These are phyloP conservation scores for Hydrotaea diabolus DNA, from an alignment of 2,888 invertebrate species.

Conservation along the genomic window DNA sequence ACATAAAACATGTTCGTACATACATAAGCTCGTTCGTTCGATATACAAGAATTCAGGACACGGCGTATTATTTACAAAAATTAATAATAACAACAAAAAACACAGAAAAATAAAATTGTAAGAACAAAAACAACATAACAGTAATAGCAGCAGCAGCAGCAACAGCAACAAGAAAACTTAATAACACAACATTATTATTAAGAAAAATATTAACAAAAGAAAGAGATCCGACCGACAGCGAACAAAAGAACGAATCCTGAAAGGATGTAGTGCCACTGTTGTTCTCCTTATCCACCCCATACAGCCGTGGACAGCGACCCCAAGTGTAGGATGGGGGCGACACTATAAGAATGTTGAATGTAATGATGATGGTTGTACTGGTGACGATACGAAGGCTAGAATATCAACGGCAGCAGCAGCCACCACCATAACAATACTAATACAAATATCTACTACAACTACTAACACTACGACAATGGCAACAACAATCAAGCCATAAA, in stretches of 20 bases:
- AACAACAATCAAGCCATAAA: slow-evolving; percentile 55
- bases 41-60: slow-evolving; percentile 48
- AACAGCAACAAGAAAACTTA: no score
- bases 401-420: slow-evolving; percentile 28
- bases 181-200: slow-evolving; percentile 58
- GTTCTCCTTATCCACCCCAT: no score
- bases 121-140: slow-evolving; percentile 22
- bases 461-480: slow-evolving; percentile 44
- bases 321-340: not conserved
- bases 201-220: slow-evolving; percentile 65
- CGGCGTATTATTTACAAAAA: slow-evolving; percentile 55
- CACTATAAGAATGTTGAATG: slow-evolving; percentile 62
- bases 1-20: not conserved
- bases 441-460: slow-evolving; percentile 33
- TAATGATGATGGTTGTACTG: slow-evolving; percentile 58
- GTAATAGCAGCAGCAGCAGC: slow-evolving; percentile 12
- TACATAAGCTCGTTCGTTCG: slow-evolving; percentile 31
- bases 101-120: slow-evolving; percentile 34
- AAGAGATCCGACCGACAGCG: slow-evolving; percentile 54
- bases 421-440: slow-evolving; percentile 39
- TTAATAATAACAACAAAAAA: no score
- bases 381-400: slow-evolving; percentile 37
- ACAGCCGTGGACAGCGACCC: not conserved
- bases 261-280: slow-evolving; percentile 50
- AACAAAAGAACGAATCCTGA: slow-evolving; percentile 56